Evolutionary conservation across 2,113 vertebrate species (phyloP).

Genomic region (Pedionomus torquatus): DNA sequence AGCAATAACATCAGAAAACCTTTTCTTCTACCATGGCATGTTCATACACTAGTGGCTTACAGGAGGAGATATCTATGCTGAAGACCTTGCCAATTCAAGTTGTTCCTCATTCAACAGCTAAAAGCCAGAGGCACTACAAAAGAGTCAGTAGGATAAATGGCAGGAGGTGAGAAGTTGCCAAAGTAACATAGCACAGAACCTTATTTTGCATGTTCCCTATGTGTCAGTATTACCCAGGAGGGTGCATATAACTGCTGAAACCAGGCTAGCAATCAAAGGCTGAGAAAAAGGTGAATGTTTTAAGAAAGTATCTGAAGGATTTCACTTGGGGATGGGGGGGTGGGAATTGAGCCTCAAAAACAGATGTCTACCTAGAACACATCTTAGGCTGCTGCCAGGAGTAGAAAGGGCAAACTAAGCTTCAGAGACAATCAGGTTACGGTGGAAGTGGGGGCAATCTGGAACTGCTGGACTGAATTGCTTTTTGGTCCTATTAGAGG

Average conservation of each 20-base stretch:
- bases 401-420: not conserved
- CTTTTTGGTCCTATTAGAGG: not conserved
- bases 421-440: not conserved
- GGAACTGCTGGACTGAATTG: not conserved
- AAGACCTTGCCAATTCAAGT: not conserved
- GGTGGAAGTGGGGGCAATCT: not conserved
- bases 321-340: not conserved
- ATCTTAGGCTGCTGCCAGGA: not conserved
- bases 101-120: not conserved
- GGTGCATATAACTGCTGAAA: not conserved
- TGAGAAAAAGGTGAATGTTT: not conserved
- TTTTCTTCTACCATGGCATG: not conserved
- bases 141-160: not conserved
- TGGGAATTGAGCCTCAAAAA: not conserved
- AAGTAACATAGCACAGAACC: not conserved
- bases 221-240: not conserved
- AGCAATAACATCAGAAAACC: not conserved
- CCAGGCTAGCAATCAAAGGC: not conserved
- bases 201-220: not conserved
- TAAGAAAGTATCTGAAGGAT: not conserved
- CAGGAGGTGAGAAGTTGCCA: not conserved
- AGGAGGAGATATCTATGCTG: not conserved
- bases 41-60: not conserved
- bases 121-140: not conserved
- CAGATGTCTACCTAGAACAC: not conserved